Evolutionary conservation across 30 jellyfish, hydroid and myxozoan genomes (phyloP).

Genomic region (Hydractinia echinata): DNA sequence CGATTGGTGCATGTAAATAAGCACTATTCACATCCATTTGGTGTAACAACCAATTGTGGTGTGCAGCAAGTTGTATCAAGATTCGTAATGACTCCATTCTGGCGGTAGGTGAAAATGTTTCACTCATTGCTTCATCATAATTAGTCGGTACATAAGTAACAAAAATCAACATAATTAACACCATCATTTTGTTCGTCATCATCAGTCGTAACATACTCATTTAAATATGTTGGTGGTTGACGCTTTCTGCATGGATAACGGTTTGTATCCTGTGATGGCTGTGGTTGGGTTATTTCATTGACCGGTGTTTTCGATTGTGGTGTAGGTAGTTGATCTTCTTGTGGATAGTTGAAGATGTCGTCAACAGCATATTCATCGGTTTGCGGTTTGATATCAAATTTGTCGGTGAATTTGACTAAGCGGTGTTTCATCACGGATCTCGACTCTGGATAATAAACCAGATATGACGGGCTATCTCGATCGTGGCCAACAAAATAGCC

Average conservation of each 20-base stretch:
- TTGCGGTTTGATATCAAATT: constrained; percentile 21
- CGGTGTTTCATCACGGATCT: constrained; percentile 25
- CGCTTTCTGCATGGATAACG: constrained; percentile 40
- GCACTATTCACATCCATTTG: constrained; percentile 62
- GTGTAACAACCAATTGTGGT: constrained; percentile 15
- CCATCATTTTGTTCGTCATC: constrained; percentile 41
- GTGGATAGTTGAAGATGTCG: too few species aligned
- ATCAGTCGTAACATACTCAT: constrained; percentile 14
- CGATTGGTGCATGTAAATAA: constrained; percentile 47
- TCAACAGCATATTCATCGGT: too few species aligned
- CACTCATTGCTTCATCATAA: constrained; percentile 42
- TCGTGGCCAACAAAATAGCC: constrained; percentile 42
- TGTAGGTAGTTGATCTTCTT: too few species aligned
- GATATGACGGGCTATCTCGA: constrained; percentile 49
- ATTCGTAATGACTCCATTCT: too few species aligned
- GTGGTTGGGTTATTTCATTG: too few species aligned
- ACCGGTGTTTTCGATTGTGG: too few species aligned
- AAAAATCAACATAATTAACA: constrained; percentile 39
- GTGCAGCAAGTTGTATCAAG: constrained; percentile 38
- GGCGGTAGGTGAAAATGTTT: too few species aligned
- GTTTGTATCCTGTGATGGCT: not conserved
- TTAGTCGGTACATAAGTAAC: constrained; percentile 29
- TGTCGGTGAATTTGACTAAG: constrained; percentile 45
- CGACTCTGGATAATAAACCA: constrained; percentile 36
- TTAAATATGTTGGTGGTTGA: constrained; percentile 17